Evolutionary conservation across 2,888 invertebrate genomes (phyloP).

Genomic region (Eubasilissa splendida): DNA sequence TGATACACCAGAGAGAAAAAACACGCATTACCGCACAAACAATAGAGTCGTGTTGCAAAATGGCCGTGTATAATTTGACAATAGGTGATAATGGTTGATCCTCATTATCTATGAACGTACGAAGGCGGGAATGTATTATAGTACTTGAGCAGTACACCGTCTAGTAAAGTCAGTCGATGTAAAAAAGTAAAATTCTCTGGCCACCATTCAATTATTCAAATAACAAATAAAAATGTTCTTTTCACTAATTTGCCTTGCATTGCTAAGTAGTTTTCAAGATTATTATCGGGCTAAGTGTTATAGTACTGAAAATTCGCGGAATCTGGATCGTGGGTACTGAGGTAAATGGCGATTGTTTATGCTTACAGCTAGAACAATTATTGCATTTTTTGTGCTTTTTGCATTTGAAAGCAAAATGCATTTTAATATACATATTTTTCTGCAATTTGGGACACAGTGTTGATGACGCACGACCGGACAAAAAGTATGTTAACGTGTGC

Average conservation of each 20-base stretch:
- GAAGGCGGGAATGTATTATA: constrained; percentile 33
- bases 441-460: too few relatives aligned
- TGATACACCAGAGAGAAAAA: constrained; percentile 44
- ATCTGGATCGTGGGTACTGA: constrained; percentile 47
- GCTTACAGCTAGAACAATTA: constrained; percentile 38
- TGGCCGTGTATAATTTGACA: constrained; percentile 57
- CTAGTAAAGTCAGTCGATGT: background rate
- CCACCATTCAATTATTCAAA: background rate
- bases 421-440: background rate
- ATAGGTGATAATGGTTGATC: constrained; percentile 56
- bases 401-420: background rate
- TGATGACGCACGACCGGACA: too few relatives aligned
- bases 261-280: background rate
- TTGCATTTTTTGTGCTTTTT: background rate
- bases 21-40: constrained; percentile 41
- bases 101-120: constrained; percentile 41
- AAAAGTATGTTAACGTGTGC: too few relatives aligned
- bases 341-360: constrained; percentile 21
- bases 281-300: constrained; percentile 4
- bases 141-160: background rate
- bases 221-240: background rate
- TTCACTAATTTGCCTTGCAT: background rate
- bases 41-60: constrained; percentile 50
- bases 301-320: constrained; percentile 27
- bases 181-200: background rate